phyloP scores from a whole-genome alignment of 2,888 invertebrate species.

The Chymomyza amoena region DNA sequence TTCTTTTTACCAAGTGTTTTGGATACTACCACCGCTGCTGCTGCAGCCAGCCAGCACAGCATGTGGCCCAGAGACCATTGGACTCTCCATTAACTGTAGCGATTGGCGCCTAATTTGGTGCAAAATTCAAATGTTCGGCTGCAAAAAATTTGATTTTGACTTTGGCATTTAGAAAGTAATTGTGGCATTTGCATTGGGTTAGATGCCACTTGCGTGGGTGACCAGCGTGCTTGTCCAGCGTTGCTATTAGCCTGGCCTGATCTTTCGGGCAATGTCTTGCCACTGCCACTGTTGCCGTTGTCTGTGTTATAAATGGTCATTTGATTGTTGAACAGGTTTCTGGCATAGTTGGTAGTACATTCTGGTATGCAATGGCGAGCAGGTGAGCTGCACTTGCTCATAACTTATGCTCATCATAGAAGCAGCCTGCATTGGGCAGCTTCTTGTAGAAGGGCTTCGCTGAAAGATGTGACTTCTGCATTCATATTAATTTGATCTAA shows the following conservation, averaged over 20 bases:
- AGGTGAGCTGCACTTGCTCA: background rate
- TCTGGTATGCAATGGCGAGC: background rate
- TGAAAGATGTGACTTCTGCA: too few species aligned
- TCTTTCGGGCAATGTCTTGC: constrained; percentile 12
- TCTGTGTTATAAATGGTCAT: constrained; percentile 60
- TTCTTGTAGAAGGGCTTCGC: too few species aligned
- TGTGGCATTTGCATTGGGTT: constrained; percentile 50
- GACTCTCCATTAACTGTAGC: constrained; percentile 13
- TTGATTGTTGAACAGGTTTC: constrained; percentile 64
- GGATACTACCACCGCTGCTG: constrained; percentile 1
- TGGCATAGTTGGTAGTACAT: background rate
- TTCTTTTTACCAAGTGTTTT: constrained; percentile 41
- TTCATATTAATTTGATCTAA: too few species aligned
- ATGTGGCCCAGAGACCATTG: constrained; percentile 6
- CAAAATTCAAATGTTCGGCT: constrained; percentile 58
- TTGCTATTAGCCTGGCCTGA: constrained; percentile 8
- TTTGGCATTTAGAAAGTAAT: constrained; percentile 64
- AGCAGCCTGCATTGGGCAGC: background rate
- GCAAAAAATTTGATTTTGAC: constrained; percentile 31
- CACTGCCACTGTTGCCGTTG: constrained; percentile 12
- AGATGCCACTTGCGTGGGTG: constrained; percentile 42
- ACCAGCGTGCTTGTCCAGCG: background rate
- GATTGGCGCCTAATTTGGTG: constrained; percentile 72
- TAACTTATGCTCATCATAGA: background rate
- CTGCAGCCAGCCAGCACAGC: constrained; percentile 4